phyloP scores from a whole-genome alignment of 2,113 vertebrate genomes.

The Marmota monax region DNA sequence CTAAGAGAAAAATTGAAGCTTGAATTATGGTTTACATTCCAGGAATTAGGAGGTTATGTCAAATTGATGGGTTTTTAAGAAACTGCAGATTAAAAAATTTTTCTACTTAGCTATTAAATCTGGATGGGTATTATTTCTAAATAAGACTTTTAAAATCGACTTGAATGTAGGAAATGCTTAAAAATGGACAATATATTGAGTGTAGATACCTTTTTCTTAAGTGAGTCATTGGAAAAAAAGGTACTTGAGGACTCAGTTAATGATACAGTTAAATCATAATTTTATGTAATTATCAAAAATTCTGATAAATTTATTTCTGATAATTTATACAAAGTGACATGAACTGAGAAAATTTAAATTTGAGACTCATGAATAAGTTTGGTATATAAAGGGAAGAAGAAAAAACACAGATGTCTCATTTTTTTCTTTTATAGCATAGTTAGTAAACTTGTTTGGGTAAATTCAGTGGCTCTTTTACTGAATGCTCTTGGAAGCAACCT shows the following conservation, averaged over 20 bases:
- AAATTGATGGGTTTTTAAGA: slow-evolving; percentile 70
- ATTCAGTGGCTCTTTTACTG: neutral
- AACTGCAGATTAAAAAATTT: slow-evolving; percentile 57
- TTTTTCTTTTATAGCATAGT: neutral
- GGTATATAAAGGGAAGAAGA: neutral
- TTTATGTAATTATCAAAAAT: slow-evolving; percentile 43
- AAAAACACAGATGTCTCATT: neutral
- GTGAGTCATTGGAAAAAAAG: slow-evolving; percentile 43
- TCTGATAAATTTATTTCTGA: neutral
- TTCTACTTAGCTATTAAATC: slow-evolving; percentile 58
- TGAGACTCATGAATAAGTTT: neutral
- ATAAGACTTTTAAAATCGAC: slow-evolving; percentile 48
- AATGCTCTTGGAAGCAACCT: neutral
- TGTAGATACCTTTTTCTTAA: slow-evolving; percentile 35
- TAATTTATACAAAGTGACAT: slow-evolving; percentile 52
- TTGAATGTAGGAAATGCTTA: slow-evolving; percentile 50
- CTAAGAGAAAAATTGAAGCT: slow-evolving; percentile 64
- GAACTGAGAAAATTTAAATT: slow-evolving; percentile 51
- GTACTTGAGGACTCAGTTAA: slow-evolving; percentile 17
- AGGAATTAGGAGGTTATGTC: slow-evolving; percentile 63
- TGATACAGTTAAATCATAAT: slow-evolving; percentile 20
- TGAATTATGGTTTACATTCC: slow-evolving; percentile 66
- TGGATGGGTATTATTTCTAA: slow-evolving; percentile 63
- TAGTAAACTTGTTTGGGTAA: neutral
- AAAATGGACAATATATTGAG: slow-evolving; percentile 45